These are phyloP conservation scores for Cryptoblepharus egeriae DNA, from an alignment of 2,797 vertebrate genomes.

Conservation along the genomic window DNA sequence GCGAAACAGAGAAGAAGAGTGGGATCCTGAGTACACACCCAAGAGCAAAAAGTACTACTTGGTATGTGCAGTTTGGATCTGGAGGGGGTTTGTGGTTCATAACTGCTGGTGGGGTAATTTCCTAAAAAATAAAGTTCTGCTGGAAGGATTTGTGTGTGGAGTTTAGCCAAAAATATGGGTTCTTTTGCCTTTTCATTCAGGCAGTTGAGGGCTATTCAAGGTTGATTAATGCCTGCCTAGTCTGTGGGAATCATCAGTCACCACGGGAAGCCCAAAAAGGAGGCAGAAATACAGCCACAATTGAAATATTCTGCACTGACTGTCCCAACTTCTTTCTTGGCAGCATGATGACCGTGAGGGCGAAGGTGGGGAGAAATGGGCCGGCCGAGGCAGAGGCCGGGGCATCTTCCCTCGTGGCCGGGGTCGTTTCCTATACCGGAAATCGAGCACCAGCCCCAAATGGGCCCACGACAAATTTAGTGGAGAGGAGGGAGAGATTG, in stretches of 20 bases:
- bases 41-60: slow-evolving; percentile 96
- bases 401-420: slow-evolving; percentile 83
- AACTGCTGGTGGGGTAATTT: no score
- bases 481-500: slow-evolving; percentile 85
- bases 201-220: neutral
- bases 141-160: neutral
- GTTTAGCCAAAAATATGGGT: neutral
- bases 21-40: slow-evolving; percentile 92
- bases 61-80: slow-evolving; percentile 77
- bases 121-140: neutral
- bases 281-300: neutral
- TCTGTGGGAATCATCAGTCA: neutral
- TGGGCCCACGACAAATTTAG: slow-evolving; percentile 94
- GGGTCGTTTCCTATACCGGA: slow-evolving; percentile 92
- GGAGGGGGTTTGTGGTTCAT: rapidly evolving
- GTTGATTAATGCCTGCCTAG: no score
- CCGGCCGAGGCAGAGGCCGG: slow-evolving; percentile 82
- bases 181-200: neutral
- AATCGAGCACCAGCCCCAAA: slow-evolving; percentile 87
- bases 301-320: neutral
- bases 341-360: slow-evolving; percentile 92
- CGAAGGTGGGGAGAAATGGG: slow-evolving; percentile 86
- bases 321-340: neutral
- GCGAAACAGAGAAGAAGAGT: slow-evolving; percentile 86
- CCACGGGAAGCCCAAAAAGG: neutral